phyloP scores from a whole-genome alignment of 2,888 invertebrate species.

The Tetramorium bicarinatum region DNA sequence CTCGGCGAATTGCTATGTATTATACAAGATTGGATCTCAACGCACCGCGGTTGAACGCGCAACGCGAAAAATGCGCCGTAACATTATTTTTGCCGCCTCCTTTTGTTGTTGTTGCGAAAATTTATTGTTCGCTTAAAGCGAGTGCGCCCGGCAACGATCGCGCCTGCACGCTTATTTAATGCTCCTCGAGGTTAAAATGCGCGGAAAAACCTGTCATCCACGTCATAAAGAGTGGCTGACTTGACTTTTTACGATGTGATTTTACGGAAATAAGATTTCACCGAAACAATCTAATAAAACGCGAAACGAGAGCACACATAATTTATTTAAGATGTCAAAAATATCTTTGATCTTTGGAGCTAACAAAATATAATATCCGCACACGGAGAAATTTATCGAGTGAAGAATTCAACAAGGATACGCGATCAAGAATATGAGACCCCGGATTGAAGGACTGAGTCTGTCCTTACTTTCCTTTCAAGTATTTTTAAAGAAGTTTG shows the following conservation, averaged over 20 bases:
- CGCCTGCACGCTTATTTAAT: slow-evolving; percentile 12
- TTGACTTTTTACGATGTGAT: not conserved
- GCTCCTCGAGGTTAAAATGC: not conserved
- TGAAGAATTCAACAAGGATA: not conserved
- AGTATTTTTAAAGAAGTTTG: not conserved
- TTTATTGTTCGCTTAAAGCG: slow-evolving; percentile 33
- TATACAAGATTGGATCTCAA: slow-evolving; percentile 42
- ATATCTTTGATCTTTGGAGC: not conserved
- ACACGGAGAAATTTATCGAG: not conserved
- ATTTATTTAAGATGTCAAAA: not conserved
- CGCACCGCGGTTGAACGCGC: slow-evolving; percentile 44
- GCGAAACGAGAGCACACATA: not conserved
- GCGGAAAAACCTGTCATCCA: slow-evolving; percentile 7
- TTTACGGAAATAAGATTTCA: not conserved
- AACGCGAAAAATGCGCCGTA: slow-evolving; percentile 46
- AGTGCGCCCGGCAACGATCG: not conserved
- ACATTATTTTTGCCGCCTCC: not conserved
- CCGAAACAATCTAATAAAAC: not conserved
- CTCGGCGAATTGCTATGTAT: not conserved
- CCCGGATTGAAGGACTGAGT: not conserved
- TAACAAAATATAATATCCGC: not conserved
- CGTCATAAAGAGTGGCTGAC: not conserved
- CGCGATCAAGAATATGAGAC: not conserved
- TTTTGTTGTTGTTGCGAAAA: slow-evolving; percentile 19
- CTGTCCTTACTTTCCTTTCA: not conserved